These are phyloP conservation scores for Gambusia holbrooki DNA, from an alignment of 2,113 vertebrate species.

Conservation along the genomic window DNA sequence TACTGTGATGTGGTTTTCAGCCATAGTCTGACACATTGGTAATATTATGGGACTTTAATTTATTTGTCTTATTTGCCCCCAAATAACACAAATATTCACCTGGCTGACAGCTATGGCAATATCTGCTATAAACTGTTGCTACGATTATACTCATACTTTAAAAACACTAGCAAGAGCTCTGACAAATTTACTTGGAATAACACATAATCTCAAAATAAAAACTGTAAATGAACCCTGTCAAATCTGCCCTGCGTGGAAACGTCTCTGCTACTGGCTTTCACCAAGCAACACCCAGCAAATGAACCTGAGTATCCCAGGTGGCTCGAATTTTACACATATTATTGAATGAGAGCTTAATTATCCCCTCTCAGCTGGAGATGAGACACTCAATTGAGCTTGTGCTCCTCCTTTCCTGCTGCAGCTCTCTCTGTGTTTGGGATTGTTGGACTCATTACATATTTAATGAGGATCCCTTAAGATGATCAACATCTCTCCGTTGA, in stretches of 20 bases:
- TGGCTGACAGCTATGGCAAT: background rate
- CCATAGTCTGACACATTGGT: too few relatives aligned
- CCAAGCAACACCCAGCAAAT: conserved; percentile 11
- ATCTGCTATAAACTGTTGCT: background rate
- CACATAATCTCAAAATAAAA: background rate
- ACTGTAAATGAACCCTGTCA: background rate
- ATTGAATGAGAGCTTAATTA: conserved; percentile 61
- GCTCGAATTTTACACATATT: conserved; percentile 48
- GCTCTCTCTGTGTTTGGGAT: conserved; percentile 35
- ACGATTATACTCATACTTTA: background rate
- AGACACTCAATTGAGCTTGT: conserved; percentile 22
- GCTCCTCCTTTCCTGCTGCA: background rate
- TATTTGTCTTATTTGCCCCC: too few relatives aligned
- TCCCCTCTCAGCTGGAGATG: conserved; percentile 43
- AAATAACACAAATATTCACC: too few relatives aligned
- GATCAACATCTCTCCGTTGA: conserved; percentile 10
- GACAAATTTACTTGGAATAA: too few relatives aligned
- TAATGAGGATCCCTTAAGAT: conserved; percentile 38
- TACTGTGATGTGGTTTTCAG: too few relatives aligned
- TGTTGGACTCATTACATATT: conserved; percentile 39
- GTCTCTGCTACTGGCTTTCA: conserved; percentile 24
- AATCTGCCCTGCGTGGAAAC: background rate
- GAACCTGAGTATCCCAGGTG: conserved; percentile 27
- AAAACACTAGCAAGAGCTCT: background rate
- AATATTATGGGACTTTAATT: too few relatives aligned